Conservation (phyloP, 2,113 vertebrate genomes). For the Strigops habroptila region DNA sequence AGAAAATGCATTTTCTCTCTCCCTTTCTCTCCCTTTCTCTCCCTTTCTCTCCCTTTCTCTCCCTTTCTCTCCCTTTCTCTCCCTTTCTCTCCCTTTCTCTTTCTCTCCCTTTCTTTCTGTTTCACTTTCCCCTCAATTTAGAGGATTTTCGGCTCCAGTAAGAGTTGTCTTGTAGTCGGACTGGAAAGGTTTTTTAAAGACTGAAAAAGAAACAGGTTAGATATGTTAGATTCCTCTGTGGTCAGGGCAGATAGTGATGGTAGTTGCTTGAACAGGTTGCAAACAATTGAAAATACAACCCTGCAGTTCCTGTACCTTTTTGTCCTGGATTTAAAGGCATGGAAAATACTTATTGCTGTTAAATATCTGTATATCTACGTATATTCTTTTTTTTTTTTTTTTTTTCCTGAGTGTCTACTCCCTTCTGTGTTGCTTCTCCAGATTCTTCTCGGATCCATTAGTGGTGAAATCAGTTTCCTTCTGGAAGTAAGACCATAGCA, state of each 20-base stretch:
- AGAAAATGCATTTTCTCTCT: background rate
- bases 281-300: background rate
- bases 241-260: background rate
- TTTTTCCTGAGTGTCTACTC: background rate
- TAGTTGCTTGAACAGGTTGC: background rate
- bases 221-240: background rate
- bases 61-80: accelerated
- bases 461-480: background rate
- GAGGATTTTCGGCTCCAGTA: background rate
- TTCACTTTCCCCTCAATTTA: background rate
- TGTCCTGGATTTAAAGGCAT: background rate
- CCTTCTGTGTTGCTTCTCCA: background rate
- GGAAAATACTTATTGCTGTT: background rate
- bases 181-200: background rate
- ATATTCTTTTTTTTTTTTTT: background rate
- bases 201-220: background rate
- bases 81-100: too few relatives aligned
- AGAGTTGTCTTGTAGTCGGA: background rate
- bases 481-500: background rate
- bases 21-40: background rate
- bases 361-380: background rate
- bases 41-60: background rate
- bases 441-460: background rate
- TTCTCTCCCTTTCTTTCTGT: background rate
- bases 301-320: background rate